Conservation (phyloP, 92 coral and sea anemone species). For the Zoanthus sociatus region DNA sequence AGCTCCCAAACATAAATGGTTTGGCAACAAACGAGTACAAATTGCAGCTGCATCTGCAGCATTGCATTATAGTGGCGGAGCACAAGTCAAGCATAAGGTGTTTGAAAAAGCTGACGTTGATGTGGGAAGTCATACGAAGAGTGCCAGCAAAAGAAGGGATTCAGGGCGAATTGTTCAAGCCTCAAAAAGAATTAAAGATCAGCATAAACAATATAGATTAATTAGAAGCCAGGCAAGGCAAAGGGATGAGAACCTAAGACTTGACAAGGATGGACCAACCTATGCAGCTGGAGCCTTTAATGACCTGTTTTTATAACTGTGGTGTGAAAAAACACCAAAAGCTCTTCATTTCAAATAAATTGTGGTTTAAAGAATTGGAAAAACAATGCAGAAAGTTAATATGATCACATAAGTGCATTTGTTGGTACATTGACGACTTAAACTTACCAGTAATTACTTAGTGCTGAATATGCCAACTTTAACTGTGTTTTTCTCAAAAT, state of each 20-base stretch:
- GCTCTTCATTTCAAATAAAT: conserved; percentile 9
- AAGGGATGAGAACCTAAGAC: conserved; percentile 43
- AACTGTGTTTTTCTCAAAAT: conserved; percentile 36
- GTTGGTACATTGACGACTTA: conserved; percentile 22
- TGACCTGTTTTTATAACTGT: conserved; percentile 24
- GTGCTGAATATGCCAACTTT: conserved; percentile 3
- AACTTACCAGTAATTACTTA: conserved; percentile 17
- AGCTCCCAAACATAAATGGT: too few species aligned
- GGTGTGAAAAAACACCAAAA: conserved; percentile 28
- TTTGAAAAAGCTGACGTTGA: conserved; percentile 50
- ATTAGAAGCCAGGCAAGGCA: conserved; percentile 53
- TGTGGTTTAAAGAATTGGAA: conserved; percentile 31
- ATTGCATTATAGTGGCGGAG: conserved; percentile 52
- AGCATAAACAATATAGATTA: conserved; percentile 45
- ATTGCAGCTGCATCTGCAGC: conserved; percentile 48
- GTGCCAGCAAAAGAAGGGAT: conserved; percentile 38
- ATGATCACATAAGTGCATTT: conserved; percentile 31
- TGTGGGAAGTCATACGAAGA: conserved; percentile 45
- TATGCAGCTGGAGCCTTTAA: conserved; percentile 44
- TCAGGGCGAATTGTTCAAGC: conserved; percentile 43
- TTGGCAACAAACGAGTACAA: conserved; percentile 46
- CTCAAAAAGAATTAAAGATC: conserved; percentile 41
- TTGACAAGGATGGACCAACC: conserved; percentile 42
- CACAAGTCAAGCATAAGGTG: conserved; percentile 50
- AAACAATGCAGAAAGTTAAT: neutral